A percentile compares a stretch with the other conserved stretches of the same genome.
Conservation (phyloP, 2,888 invertebrate species). For the Sclerodermus sp. region DNA sequence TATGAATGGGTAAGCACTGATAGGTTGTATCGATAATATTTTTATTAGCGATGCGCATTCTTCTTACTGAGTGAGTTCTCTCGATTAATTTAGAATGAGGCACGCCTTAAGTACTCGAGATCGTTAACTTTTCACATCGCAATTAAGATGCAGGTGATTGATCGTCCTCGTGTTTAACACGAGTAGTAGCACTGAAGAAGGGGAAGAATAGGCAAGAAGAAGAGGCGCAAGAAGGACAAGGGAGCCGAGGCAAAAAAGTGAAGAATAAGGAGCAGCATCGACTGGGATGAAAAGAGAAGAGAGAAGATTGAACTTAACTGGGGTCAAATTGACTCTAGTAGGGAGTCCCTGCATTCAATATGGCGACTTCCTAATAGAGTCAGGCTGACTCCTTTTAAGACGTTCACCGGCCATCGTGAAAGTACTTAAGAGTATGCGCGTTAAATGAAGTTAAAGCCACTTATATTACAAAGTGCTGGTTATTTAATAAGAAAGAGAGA, state of each 20-base stretch:
- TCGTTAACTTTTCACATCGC: slow-evolving; percentile 6
- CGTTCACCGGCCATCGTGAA: slow-evolving; percentile 57
- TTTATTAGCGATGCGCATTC: too few species aligned
- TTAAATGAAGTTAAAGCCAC: slow-evolving; percentile 18
- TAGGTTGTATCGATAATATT: too few species aligned
- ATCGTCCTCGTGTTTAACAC: slow-evolving; percentile 24
- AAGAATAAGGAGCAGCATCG: slow-evolving; percentile 4
- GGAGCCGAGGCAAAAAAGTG: slow-evolving; percentile 11
- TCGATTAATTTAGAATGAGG: too few species aligned
- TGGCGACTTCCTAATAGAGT: slow-evolving; percentile 97
- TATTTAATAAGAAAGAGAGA: slow-evolving; percentile 11
- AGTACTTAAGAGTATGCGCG: slow-evolving; percentile 22
- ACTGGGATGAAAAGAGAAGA: slow-evolving; percentile 38
- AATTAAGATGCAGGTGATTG: slow-evolving; percentile 23
- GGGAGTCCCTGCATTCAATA: slow-evolving; percentile 85
- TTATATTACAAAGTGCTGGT: slow-evolving; percentile 21
- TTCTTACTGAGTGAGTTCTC: too few species aligned
- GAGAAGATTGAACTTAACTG: slow-evolving; percentile 67
- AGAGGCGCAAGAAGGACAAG: slow-evolving; percentile 10
- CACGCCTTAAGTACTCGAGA: too few species aligned
- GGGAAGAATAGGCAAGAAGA: not conserved
- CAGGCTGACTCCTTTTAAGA: slow-evolving; percentile 92
- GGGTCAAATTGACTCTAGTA: slow-evolving; percentile 98
- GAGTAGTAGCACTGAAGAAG: slow-evolving; percentile 12
- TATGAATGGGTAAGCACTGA: too few species aligned